Evolutionary conservation across 2,113 vertebrate genomes (phyloP), one percentile per base, ranked within the genome.

Genomic region (Hemichromis elongatus): DNA sequence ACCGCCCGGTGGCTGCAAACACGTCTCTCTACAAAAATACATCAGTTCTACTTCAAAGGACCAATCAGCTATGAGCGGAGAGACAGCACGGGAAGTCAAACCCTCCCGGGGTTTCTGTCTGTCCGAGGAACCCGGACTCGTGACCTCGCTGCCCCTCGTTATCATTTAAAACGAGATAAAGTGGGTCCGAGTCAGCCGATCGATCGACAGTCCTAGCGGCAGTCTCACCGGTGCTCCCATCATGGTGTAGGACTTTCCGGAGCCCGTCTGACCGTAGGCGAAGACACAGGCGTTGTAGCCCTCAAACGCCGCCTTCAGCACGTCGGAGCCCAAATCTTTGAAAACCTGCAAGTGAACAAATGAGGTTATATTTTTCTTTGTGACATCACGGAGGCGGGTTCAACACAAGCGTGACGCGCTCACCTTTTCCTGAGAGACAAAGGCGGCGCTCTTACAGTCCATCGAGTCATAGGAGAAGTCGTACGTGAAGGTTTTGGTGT

Each of bases 201-300:
- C 1, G 52, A 55, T 55, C 53, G 2, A 24, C 12, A 55, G 10
- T 24, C 9, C 11, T 26, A 42, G 42, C 1, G 9, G 19, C n/a
- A 0, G 1, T 95, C 97, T 61, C 96, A 99, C 98, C 80, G 95
- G 95, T 75, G 96, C 97, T 75, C 98, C 99, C 99, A 99, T 99
- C 99, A 99, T 99, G 78, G 98, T 99, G 93, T 98, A 99, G 9
- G 98, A 99, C 92, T 99, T 99, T 57, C 99, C 99, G 2, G 98
- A 99, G 75, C 98, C 98, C 0, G 98, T 99, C 93, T 99, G 99
- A 35, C 99, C 99, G 11, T 99, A 99, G 3, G 99, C 98, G 83
- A 99, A 99, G 59, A 99, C 96, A 87, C 98, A 99, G 88, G 98
- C 99, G 2, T 99, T 99, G 81, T 99, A 99, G 86, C 99, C 98